Conservation (phyloP, 1,140 invertebrate genomes). For the Megalopta genalis region DNA sequence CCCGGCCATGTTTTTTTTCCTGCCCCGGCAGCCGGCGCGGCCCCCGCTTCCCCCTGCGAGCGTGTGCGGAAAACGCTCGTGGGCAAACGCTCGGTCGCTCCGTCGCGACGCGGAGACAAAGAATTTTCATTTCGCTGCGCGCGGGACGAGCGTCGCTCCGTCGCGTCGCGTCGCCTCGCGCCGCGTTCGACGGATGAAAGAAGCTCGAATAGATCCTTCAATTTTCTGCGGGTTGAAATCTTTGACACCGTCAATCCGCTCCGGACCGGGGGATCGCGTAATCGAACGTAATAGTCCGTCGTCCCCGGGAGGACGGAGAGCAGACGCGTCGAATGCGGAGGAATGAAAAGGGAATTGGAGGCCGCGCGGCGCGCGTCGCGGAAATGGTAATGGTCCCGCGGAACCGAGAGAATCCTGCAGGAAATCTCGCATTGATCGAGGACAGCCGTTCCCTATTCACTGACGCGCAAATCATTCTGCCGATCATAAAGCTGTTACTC, state of each 20-base stretch:
- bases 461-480: slow-evolving; percentile 19
- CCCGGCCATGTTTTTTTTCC: slow-evolving; percentile 9
- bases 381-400: slow-evolving; percentile 23
- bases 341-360: slow-evolving; percentile 16
- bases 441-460: slow-evolving; percentile 16
- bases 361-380: neutral
- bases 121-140: neutral
- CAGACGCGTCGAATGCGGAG: neutral
- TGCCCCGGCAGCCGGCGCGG: neutral
- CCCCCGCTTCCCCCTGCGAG: neutral
- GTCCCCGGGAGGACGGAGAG: slow-evolving; percentile 11
- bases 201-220: neutral
- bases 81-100: neutral
- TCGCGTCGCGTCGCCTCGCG: neutral
- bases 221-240: neutral
- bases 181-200: neutral
- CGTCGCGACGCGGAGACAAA: neutral
- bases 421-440: slow-evolving; percentile 34
- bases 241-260: slow-evolving; percentile 10
- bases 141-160: too few species aligned
- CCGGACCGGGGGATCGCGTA: neutral
- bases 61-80: neutral
- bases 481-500: slow-evolving; percentile 37
- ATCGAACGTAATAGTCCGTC: slow-evolving; percentile 25
- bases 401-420: slow-evolving; percentile 22